These are phyloP conservation scores for Spialia ferax DNA, from an alignment of 2,888 invertebrate species.

Conservation along the genomic window DNA sequence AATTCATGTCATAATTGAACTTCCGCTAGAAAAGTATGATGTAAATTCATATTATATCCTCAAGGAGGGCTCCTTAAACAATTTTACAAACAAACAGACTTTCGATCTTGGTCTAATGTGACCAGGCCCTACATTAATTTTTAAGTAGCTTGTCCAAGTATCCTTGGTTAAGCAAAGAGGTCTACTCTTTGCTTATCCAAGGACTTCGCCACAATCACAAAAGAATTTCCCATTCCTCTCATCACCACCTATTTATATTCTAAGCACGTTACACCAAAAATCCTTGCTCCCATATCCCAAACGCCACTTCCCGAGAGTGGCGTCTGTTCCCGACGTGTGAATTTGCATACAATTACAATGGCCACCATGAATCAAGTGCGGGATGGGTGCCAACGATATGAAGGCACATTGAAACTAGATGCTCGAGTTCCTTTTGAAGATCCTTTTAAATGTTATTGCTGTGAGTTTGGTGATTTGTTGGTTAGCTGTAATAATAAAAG, in stretches of 20 bases:
- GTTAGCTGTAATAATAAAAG: too few relatives aligned
- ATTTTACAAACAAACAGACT: too few relatives aligned
- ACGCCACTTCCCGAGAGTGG: conserved; percentile 45
- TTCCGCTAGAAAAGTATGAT: too few relatives aligned
- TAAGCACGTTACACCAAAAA: conserved; percentile 39
- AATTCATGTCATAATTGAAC: too few relatives aligned
- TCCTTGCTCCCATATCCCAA: conserved; percentile 51
- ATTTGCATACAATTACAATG: conserved; percentile 75
- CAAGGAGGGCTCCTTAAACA: too few relatives aligned
- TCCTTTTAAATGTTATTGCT: neutral
- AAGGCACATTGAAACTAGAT: conserved; percentile 19
- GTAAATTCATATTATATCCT: too few relatives aligned
- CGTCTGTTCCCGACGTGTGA: conserved; percentile 61
- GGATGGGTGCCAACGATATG: conserved; percentile 57
- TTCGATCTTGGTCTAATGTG: too few relatives aligned
- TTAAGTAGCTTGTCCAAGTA: neutral
- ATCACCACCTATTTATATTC: conserved; percentile 44
- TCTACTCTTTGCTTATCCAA: too few relatives aligned
- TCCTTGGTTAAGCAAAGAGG: neutral
- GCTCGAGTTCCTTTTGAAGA: neutral
- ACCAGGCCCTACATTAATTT: too few relatives aligned
- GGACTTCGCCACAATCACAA: neutral
- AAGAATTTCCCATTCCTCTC: conserved; percentile 44
- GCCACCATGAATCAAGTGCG: conserved; percentile 57
- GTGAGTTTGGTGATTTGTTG: too few relatives aligned